Conservation (phyloP, 2,797 vertebrate genomes). For the Danio kyathit region DNA sequence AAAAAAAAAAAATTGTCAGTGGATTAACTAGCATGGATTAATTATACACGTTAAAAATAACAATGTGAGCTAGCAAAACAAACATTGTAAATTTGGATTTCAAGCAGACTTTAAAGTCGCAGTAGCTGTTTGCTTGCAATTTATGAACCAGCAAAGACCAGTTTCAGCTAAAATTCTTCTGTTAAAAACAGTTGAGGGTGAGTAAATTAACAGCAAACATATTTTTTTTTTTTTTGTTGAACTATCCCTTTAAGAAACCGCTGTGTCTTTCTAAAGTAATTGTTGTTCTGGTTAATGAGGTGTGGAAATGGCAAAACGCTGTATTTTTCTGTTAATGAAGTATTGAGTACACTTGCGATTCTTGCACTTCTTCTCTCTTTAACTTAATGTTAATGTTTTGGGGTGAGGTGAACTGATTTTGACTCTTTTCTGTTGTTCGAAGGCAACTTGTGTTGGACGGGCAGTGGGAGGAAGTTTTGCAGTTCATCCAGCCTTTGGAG, state of each 20-base stretch:
- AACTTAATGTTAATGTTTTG: background rate
- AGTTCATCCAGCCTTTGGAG: slow-evolving; percentile 97
- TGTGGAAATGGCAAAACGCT: background rate
- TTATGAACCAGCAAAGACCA: no score
- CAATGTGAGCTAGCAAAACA: no score
- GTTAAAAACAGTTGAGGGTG: no score
- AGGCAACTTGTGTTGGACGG: slow-evolving; percentile 96
- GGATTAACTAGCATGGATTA: no score
- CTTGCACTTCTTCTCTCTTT: background rate
- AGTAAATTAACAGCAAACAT: no score
- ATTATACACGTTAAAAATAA: no score
- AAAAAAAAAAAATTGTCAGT: no score
- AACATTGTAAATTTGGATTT: no score
- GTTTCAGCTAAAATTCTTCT: no score
- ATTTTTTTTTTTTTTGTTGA: no score
- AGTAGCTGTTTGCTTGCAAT: no score
- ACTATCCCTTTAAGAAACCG: background rate
- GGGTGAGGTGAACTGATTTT: background rate
- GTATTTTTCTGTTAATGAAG: background rate
- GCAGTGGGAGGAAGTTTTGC: slow-evolving; percentile 98
- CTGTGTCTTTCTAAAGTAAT: background rate
- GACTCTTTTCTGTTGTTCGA: slow-evolving; percentile 47
- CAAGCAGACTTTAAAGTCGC: no score
- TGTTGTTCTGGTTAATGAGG: background rate
- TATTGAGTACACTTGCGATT: background rate